Evolutionary conservation across 2,797 vertebrate species (phyloP).

Genomic region (Fringilla coelebs): DNA sequence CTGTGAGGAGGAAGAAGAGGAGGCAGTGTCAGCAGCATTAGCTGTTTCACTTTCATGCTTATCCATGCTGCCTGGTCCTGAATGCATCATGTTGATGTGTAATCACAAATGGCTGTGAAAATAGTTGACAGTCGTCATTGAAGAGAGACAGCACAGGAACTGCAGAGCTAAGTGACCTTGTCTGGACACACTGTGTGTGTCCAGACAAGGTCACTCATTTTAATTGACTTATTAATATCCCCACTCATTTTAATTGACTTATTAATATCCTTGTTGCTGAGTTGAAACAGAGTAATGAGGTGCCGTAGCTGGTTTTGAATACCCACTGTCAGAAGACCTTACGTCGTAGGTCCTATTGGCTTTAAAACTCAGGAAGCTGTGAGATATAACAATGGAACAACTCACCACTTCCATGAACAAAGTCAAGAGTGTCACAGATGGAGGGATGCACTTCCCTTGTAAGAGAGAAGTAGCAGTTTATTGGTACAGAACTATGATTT

Average conservation of each 20-base stretch:
- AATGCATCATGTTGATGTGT: neutral
- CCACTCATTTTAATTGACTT: neutral
- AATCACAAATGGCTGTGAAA: neutral
- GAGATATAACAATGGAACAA: neutral
- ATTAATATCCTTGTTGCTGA: neutral
- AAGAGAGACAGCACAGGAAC: neutral
- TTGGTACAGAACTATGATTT: neutral
- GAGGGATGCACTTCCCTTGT: neutral
- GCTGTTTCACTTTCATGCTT: neutral
- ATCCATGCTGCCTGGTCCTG: neutral
- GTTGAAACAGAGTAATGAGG: neutral
- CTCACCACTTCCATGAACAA: neutral
- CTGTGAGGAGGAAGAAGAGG: neutral
- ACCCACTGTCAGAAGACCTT: neutral
- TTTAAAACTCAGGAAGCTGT: neutral
- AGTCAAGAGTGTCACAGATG: neutral
- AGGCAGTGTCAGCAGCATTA: neutral
- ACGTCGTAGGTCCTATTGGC: neutral
- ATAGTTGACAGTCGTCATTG: rapidly evolving
- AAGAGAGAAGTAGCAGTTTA: neutral
- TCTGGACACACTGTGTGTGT: neutral
- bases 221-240: rapidly evolving
- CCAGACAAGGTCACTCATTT: neutral
- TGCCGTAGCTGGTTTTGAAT: neutral
- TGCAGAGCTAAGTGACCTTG: neutral